Evolutionary conservation across 2,888 invertebrate genomes (phyloP).

Genomic region (Cephus sareptanus): DNA sequence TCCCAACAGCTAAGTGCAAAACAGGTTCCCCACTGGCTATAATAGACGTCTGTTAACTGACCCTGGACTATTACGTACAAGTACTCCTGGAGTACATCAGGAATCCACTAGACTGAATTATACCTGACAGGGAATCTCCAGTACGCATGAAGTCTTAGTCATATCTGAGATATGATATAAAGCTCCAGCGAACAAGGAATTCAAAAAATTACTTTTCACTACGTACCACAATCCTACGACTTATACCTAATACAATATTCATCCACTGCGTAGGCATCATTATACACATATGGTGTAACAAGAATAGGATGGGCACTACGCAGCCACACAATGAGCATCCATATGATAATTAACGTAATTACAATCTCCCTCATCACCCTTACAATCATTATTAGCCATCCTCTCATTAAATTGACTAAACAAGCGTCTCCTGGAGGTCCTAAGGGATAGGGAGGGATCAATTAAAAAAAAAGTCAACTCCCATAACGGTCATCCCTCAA

Average conservation of each 20-base stretch:
- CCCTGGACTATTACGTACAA: background rate
- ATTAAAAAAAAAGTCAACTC: background rate
- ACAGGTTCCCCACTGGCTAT: background rate
- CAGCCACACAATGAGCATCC: background rate
- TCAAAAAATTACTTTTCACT: background rate
- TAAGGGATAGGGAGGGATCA: background rate
- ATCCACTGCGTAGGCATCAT: background rate
- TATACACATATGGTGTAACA: background rate
- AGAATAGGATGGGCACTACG: background rate
- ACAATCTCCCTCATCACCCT: background rate
- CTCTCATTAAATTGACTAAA: conserved; percentile 3
- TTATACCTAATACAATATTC: background rate
- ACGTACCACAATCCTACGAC: background rate
- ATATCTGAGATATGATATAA: background rate
- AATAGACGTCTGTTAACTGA: background rate
- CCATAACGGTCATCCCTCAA: background rate
- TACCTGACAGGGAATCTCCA: background rate
- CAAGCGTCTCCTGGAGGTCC: background rate
- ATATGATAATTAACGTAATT: conserved; percentile 2
- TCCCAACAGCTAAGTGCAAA: background rate
- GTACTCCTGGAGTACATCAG: background rate
- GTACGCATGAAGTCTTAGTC: background rate
- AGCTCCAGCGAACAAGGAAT: background rate
- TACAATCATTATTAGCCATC: background rate
- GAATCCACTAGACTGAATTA: background rate